Conservation (phyloP, 2,113 vertebrate genomes). For the Catagonus wagneri region DNA sequence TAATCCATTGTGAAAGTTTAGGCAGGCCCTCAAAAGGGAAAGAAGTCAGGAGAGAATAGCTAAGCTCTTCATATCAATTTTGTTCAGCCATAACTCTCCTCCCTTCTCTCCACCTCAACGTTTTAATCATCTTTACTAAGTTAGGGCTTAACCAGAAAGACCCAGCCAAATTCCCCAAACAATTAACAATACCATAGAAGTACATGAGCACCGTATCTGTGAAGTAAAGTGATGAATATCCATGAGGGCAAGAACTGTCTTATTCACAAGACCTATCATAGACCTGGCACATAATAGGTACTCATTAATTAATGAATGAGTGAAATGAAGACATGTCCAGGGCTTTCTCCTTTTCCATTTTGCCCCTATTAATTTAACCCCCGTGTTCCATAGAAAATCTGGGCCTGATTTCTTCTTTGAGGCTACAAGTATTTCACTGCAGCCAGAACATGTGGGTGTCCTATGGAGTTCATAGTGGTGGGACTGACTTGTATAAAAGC, state of each 20-base stretch:
- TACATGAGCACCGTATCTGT: neutral
- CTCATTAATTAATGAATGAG: neutral
- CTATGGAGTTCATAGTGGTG: neutral
- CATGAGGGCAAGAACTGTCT: neutral
- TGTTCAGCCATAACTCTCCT: neutral
- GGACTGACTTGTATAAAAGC: neutral
- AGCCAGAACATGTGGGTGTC: neutral
- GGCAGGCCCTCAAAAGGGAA: neutral
- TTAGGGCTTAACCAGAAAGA: neutral
- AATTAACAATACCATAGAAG: neutral
- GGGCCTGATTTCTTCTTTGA: neutral
- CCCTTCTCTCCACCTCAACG: neutral
- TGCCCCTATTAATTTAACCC: neutral
- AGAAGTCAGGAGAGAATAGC: neutral
- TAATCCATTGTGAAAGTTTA: neutral
- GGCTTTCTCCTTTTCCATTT: neutral
- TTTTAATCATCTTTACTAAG: conserved; percentile 46
- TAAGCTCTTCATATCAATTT: neutral
- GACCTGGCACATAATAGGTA: neutral
- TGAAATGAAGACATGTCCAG: neutral
- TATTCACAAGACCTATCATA: neutral
- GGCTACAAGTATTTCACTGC: conserved; percentile 16
- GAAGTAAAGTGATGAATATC: neutral
- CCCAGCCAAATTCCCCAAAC: neutral
- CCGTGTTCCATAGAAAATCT: neutral